These are phyloP conservation scores for Rousettus madagascariensis DNA, from an alignment of 2,797 vertebrate genomes.

Conservation along the genomic window DNA sequence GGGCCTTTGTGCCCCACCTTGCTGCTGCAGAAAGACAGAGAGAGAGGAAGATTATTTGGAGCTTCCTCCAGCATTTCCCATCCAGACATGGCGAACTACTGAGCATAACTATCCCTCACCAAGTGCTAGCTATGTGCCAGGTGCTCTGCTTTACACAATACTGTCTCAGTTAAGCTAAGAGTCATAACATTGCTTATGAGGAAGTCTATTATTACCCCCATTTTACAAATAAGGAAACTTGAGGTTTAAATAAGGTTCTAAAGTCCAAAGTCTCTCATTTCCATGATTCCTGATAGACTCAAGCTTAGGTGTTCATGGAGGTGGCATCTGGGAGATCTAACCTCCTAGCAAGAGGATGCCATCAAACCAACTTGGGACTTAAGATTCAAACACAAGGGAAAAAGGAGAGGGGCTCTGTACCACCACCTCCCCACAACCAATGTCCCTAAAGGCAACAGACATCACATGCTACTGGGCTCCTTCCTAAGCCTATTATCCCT, in stretches of 20 bases:
- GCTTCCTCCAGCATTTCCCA: neutral
- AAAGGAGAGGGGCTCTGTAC: neutral
- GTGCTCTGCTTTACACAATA: neutral
- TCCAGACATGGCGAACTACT: neutral
- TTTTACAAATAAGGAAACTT: neutral
- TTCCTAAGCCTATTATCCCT: neutral
- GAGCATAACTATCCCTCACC: neutral
- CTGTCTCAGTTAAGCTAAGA: neutral
- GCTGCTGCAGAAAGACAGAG: conserved; percentile 53
- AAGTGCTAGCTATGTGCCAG: neutral
- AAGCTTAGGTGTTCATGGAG: neutral
- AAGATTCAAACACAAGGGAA: neutral
- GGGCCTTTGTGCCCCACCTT: conserved; percentile 33
- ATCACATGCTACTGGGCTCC: neutral
- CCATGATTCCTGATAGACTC: neutral
- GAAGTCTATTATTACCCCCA: neutral
- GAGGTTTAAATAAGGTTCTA: neutral
- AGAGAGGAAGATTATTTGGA: neutral
- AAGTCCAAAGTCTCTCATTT: neutral
- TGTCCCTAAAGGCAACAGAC: neutral
- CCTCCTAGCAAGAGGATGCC: neutral
- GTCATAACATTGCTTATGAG: neutral
- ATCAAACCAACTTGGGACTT: neutral
- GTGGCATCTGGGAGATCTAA: neutral
- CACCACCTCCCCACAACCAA: neutral